A percentile compares a stretch with the other conserved stretches of the same genome.
Conservation (phyloP, 2,888 invertebrate species). For the Bhutanitis thaidina region DNA sequence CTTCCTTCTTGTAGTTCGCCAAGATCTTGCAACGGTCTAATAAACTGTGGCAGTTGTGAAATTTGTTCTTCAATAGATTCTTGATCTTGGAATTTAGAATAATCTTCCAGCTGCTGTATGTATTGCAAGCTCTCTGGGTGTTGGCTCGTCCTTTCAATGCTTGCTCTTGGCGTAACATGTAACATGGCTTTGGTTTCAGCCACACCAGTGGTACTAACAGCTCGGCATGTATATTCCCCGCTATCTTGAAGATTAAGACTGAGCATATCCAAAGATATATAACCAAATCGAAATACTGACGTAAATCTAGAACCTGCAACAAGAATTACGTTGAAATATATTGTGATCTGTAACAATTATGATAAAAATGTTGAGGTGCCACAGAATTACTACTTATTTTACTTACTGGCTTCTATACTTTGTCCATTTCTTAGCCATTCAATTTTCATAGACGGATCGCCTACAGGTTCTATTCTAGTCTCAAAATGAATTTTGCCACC, state of each 20-base stretch:
- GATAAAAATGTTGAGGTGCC: no score
- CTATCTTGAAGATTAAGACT: slow-evolving; percentile 91
- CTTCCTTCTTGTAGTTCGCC: slow-evolving; percentile 94
- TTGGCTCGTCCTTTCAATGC: slow-evolving; percentile 93
- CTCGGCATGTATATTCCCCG: slow-evolving; percentile 94
- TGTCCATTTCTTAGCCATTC: slow-evolving; percentile 97
- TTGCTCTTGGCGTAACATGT: slow-evolving; percentile 88
- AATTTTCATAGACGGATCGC: slow-evolving; percentile 97
- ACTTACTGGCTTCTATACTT: slow-evolving; percentile 62
- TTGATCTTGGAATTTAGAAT: slow-evolving; percentile 91
- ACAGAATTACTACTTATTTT: no score
- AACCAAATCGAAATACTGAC: slow-evolving; percentile 97
- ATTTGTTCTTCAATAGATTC: slow-evolving; percentile 91
- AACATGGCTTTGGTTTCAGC: slow-evolving; percentile 92
- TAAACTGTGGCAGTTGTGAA: slow-evolving; percentile 91
- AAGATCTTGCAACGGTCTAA: slow-evolving; percentile 91
- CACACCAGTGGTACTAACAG: slow-evolving; percentile 91
- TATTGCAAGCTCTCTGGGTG: slow-evolving; percentile 95
- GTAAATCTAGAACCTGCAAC: slow-evolving; percentile 94
- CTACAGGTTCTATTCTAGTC: slow-evolving; percentile 97
- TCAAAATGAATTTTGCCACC: slow-evolving; percentile 98
- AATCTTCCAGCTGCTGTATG: slow-evolving; percentile 94
- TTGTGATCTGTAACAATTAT: no score
- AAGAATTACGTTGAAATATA: neutral
- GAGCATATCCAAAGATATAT: slow-evolving; percentile 95